Evolutionary conservation across 2,113 vertebrate species (phyloP), one percentile per base, ranked within the genome.

Genomic region (Barnardius zonarius): DNA sequence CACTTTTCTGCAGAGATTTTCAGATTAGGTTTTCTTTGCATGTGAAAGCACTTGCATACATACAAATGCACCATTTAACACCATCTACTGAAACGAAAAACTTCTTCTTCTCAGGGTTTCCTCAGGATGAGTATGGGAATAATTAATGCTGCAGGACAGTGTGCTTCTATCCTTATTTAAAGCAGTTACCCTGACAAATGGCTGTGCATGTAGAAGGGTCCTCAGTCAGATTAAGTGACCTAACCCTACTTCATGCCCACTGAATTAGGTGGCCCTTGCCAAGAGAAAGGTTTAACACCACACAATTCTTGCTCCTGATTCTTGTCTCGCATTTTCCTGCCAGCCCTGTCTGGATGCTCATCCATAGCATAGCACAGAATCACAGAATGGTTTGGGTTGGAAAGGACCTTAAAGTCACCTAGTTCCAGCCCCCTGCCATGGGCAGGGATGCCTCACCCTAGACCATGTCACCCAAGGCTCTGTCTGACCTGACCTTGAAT

Each of bases 1-100:
- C 84, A 69, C 31, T 94, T 95, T 91, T 72, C 78, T 87, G 70
- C 46, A 37, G 90, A 92, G 66, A 93, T 85, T 89, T 85, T 87
- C 62, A 89, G 87, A 68, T 93, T 79, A 59, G 89, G 77, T 89
- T 96, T 90, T 74, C 94, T 83, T 88, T 46, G 63, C 72, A 68
- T 92, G 81, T 82, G 39, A 82, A 95, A 97, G 84, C 3, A 2
- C 63, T 82, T 39, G 41, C 70, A 49, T 67, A 69, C 49, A 59
- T 57, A 93, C n/a, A 91, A 94, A 94, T 52, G 62, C 37, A 79
- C 66, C 68, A 89, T 89, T 93, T 91, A 88, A 57, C 30, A 82
- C 12, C 35, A 49, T 55, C 89, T 95, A 89, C 48, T 22, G 44
- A 82, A 41, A 4, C 77, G 54, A 2, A 87, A 80, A 91, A 90